Base-by-base conservation (phyloP, 2,888 invertebrate species). In the Andrena dorsata region DNA sequence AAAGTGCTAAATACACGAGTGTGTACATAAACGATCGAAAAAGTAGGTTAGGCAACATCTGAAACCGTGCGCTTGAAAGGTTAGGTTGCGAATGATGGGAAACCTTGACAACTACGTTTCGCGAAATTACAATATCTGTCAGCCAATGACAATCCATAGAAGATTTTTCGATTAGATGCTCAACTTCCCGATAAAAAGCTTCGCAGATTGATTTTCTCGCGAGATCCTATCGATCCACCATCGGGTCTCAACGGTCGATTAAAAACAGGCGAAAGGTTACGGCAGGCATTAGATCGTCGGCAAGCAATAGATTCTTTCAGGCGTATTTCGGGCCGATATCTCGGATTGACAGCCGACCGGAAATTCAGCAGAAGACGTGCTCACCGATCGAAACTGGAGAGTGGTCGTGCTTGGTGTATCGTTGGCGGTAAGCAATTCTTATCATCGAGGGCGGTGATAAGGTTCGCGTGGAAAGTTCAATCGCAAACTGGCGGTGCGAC, bases 311-410 rank as follows among this genome's bases (percentile, higher is more conserved):
- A 30, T 49, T 58, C 13, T 63, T 66, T n/a, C n/a, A 20, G 6
- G n/a, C 6, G 35, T n/a, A 49, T 41, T 72, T n/a, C n/a, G n/a
- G 35, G 6, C 32, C n/a, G 32, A 47, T 30, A 71, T 68, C 56
- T 63, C 26, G 49, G 68, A 73, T 68, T 80, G 80, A 80, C 80
- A 80, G 78, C 8, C 56, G n/a, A 73, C 78, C 80, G 80, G 80
- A 80, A 80, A 80, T 72, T 80, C 49, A 78, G 80, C 80, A 80
- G 80, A 80, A 80, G 80, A 78, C 80, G 49, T 78, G 68, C 80
- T 80, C 80, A 80, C 80, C 63, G 78, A 80, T 69, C 47, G 49
- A 80, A 80, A 72, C 30, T 78, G 72, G 72, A 68, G 72, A 66
- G 16, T 64, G 49, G 49, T 78, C 10, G 35, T 3, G 68, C 30